Conservation (phyloP, 2,797 vertebrate genomes). For the Heteromormyrus szaboi region DNA sequence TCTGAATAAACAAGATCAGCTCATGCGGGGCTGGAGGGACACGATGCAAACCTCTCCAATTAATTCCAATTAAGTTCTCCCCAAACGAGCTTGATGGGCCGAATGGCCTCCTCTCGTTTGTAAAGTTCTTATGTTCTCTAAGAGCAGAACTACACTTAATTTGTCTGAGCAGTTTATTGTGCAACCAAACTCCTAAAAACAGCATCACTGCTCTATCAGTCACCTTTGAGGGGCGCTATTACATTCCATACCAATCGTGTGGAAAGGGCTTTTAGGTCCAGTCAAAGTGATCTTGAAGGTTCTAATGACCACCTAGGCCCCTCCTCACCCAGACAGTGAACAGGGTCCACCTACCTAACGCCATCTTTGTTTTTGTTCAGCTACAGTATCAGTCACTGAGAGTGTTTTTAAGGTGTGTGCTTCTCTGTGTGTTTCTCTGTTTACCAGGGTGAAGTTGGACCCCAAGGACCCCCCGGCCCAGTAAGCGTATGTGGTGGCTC, state of each 20-base stretch:
- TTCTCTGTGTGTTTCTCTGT: conserved; percentile 14
- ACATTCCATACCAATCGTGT: background rate
- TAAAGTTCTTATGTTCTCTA: background rate
- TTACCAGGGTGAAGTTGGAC: conserved; percentile 66
- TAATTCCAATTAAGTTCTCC: too few species aligned
- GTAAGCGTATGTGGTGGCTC: conserved; percentile 54
- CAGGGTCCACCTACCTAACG: background rate
- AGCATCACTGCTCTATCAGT: background rate
- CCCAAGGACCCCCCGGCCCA: conserved; percentile 64
- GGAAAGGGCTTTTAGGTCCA: background rate
- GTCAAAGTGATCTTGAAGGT: background rate
- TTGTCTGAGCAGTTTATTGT: background rate
- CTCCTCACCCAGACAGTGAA: background rate
- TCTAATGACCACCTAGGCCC: background rate
- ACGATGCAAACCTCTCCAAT: background rate
- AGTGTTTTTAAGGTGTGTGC: background rate
- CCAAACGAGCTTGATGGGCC: too few species aligned
- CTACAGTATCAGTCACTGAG: background rate
- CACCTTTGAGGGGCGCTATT: background rate
- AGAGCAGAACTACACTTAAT: background rate
- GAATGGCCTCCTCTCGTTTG: too few species aligned
- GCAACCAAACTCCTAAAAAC: background rate
- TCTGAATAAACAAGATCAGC: background rate
- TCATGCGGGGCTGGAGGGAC: background rate
- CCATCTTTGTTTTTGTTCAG: background rate